phyloP scores from a whole-genome alignment of 1,140 invertebrate genomes.

The Archivesica marissinica region DNA sequence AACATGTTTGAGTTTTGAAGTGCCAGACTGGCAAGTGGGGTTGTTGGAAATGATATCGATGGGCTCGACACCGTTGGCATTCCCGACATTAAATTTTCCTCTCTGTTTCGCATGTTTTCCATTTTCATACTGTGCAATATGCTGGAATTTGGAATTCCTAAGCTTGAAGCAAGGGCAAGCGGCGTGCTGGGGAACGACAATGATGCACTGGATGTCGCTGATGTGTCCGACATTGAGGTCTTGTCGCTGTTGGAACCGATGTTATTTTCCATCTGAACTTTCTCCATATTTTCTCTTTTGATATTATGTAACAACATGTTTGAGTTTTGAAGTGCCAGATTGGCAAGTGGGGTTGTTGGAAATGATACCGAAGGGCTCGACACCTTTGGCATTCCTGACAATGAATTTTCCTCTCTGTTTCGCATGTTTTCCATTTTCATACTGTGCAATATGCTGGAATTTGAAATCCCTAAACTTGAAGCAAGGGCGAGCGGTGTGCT shows the following conservation, averaged over 20 bases:
- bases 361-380: neutral
- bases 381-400: too few species aligned
- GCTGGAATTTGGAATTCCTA: conserved; percentile 23
- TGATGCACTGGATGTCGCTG: neutral
- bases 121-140: conserved; percentile 32
- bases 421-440: conserved; percentile 25
- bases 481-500: conserved; percentile 28
- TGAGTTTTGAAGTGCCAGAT: conserved; percentile 5
- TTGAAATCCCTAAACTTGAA: conserved; percentile 18
- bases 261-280: conserved; percentile 36
- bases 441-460: conserved; percentile 22
- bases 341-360: conserved; percentile 4
- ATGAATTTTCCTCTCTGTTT: neutral
- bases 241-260: conserved; percentile 49
- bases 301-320: conserved; percentile 23
- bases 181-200: conserved; percentile 11
- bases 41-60: conserved; percentile 5
- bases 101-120: conserved; percentile 17
- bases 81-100: neutral
- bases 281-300: conserved; percentile 25
- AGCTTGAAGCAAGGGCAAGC: conserved; percentile 27
- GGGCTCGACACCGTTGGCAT: neutral
- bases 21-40: neutral
- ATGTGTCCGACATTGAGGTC: conserved; percentile 3
- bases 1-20: conserved; percentile 20